Evolutionary conservation across 2,113 vertebrate genomes (phyloP).

Genomic region (Corydoras sp.): DNA sequence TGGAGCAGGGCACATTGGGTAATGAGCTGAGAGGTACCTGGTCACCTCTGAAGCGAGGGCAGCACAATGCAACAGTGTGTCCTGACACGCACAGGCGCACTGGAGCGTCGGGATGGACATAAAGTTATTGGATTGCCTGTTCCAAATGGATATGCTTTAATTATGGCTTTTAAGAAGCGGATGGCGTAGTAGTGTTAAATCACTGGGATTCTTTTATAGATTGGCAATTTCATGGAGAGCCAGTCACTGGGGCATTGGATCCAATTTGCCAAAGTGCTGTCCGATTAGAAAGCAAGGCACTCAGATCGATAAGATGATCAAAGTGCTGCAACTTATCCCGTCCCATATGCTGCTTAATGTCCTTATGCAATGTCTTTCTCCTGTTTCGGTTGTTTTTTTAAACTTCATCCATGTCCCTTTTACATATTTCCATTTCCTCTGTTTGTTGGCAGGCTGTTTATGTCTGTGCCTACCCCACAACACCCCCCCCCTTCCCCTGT

Average conservation of each 20-base stretch:
- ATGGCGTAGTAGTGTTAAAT: slow-evolving; percentile 41
- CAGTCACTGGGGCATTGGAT: slow-evolving; percentile 46
- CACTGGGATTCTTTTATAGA: slow-evolving; percentile 38
- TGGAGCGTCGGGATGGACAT: background rate
- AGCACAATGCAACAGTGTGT: background rate
- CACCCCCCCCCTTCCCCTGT: background rate
- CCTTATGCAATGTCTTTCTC: background rate
- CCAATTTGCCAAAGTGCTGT: slow-evolving; percentile 51
- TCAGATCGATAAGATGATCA: slow-evolving; percentile 51
- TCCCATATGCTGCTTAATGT: slow-evolving; percentile 19
- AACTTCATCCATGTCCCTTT: background rate
- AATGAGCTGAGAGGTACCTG: background rate
- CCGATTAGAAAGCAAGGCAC: slow-evolving; percentile 47
- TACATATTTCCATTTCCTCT: background rate
- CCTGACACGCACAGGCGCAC: background rate
- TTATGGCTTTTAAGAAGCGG: slow-evolving; percentile 33
- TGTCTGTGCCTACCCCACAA: background rate
- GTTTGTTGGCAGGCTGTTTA: background rate
- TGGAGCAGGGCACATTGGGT: background rate
- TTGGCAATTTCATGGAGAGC: slow-evolving; percentile 41
- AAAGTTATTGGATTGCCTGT: slow-evolving; percentile 12
- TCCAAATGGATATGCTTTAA: slow-evolving; percentile 22
- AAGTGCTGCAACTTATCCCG: slow-evolving; percentile 32
- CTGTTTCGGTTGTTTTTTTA: background rate
- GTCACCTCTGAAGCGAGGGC: slow-evolving; percentile 7